Evolutionary conservation across 2,797 vertebrate species (phyloP).

Genomic region (Hyperoplus lanceolatus): DNA sequence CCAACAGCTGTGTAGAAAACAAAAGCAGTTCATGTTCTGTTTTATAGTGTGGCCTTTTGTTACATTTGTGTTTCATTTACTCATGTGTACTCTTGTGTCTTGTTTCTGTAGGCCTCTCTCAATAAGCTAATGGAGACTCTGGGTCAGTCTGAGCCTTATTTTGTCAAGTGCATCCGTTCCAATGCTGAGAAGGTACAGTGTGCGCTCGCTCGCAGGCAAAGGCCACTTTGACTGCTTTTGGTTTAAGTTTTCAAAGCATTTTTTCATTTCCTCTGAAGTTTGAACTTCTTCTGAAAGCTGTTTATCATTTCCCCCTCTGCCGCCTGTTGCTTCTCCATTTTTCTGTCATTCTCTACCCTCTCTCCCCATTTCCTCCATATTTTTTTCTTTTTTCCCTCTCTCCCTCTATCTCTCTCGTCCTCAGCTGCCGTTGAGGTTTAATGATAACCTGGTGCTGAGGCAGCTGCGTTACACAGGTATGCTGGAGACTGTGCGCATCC

Average conservation of each 20-base stretch:
- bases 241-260: conserved; percentile 63
- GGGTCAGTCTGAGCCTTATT: conserved; percentile 97
- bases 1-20: conserved; percentile 4
- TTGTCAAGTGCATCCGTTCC: conserved; percentile 99
- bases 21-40: neutral
- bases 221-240: conserved; percentile 11
- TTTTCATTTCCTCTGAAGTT: conserved; percentile 62
- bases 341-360: conserved; percentile 3
- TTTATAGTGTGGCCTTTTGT: neutral
- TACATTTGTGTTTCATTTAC: neutral
- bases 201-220: conserved; percentile 12
- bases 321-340: conserved; percentile 1
- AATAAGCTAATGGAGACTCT: conserved; percentile 99
- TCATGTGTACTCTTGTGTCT: conserved; percentile 37
- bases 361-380: neutral
- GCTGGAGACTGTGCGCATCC: conserved; percentile 98
- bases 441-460: conserved; percentile 93
- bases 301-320: conserved; percentile 50
- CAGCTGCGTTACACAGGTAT: conserved; percentile 99
- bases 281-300: conserved; percentile 34
- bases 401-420: neutral
- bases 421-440: conserved; percentile 95
- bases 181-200: conserved; percentile 96
- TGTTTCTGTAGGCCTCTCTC: conserved; percentile 89
- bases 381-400: too few species aligned